These are phyloP conservation scores for Eudorcas thomsonii DNA, from an alignment of 2,113 vertebrate species.

Conservation along the genomic window DNA sequence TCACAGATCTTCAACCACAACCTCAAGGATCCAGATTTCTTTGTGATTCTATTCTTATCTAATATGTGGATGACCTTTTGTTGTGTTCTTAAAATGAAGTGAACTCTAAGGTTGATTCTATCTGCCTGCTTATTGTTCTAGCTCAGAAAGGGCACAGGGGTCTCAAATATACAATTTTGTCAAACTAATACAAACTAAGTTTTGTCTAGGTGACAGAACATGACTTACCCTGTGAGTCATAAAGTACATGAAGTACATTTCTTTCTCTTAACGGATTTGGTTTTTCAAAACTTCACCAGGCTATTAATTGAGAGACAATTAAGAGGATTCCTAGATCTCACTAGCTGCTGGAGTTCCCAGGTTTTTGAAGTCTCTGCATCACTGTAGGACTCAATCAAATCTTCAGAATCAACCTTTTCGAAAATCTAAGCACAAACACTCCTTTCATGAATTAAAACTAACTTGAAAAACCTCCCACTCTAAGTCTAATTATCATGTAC, in stretches of 20 bases:
- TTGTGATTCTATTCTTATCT: not conserved
- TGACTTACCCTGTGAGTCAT: not conserved
- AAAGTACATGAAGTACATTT: not conserved
- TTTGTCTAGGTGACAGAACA: not conserved
- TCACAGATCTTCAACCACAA: not conserved
- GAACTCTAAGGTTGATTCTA: not conserved
- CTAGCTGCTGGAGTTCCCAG: not conserved
- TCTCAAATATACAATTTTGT: conserved; percentile 3
- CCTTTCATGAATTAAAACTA: not conserved
- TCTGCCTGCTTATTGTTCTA: not conserved
- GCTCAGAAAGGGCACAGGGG: not conserved
- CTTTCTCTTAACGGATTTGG: not conserved
- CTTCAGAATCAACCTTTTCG: not conserved
- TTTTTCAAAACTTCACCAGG: not conserved
- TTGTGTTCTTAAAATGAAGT: not conserved
- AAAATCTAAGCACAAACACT: not conserved
- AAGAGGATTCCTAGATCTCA: not conserved
- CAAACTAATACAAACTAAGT: not conserved
- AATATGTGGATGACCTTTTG: not conserved
- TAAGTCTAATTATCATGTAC: not conserved
- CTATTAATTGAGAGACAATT: not conserved
- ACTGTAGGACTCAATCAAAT: not conserved
- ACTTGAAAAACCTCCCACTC: not conserved
- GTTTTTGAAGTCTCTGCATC: not conserved
- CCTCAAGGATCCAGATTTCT: not conserved